Percentiles rank a stretch among this genome's conserved stretches.
Evolutionary conservation across 2,113 vertebrate genomes (phyloP).

Genomic region (Periophthalmodon schlosseri): DNA sequence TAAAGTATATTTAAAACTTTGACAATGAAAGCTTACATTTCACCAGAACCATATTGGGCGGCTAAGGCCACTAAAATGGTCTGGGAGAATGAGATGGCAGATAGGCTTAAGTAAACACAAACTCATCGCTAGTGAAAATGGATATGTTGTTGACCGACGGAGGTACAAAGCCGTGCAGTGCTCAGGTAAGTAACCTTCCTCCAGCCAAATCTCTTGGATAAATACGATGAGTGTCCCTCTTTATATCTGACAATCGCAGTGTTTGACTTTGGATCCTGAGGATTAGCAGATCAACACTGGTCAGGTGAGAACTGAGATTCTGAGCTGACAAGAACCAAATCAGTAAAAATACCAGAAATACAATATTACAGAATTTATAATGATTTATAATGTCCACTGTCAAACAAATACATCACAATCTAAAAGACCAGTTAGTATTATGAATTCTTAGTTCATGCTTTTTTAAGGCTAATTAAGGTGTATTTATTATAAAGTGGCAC

Average conservation of each 20-base stretch:
- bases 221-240: slow-evolving; percentile 84
- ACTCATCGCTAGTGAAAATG: slow-evolving; percentile 75
- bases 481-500: too few relatives aligned
- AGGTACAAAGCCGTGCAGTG: slow-evolving; percentile 64
- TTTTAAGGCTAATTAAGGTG: too few relatives aligned
- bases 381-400: neutral
- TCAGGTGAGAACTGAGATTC: slow-evolving; percentile 15
- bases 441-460: too few relatives aligned
- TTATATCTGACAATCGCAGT: slow-evolving; percentile 76
- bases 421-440: neutral
- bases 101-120: slow-evolving; percentile 70
- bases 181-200: slow-evolving; percentile 82
- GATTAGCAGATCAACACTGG: slow-evolving; percentile 69
- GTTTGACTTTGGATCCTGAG: slow-evolving; percentile 74
- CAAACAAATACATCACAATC: neutral
- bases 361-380: neutral
- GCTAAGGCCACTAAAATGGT: slow-evolving; percentile 42
- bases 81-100: slow-evolving; percentile 57
- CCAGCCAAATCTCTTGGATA: slow-evolving; percentile 80
- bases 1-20: neutral
- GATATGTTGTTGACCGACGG: slow-evolving; percentile 74
- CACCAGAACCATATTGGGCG: slow-evolving; percentile 2
- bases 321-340: slow-evolving; percentile 7
- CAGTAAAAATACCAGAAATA: neutral
- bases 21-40: neutral